Base-by-base conservation (phyloP, 2,113 vertebrate genomes). In the Cygnus buccinator region DNA sequence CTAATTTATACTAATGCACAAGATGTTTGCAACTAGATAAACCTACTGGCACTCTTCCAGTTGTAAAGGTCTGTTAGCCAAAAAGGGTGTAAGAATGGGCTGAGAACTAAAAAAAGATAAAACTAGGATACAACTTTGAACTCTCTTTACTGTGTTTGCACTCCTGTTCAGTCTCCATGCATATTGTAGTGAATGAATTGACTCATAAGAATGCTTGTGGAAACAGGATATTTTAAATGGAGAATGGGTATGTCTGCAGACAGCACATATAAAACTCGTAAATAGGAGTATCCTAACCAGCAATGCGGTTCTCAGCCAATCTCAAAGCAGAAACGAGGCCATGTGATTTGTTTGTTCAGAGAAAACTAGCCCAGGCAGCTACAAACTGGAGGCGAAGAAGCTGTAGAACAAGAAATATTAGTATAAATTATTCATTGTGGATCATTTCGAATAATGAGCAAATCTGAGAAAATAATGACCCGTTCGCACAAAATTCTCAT, bases 401-500 rank as follows among this genome's bases (percentile, higher is more conserved):
- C 94, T 93, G 76, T 65, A 89, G 87, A 93, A 88, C 66, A 91
- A 96, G 95, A 96, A 87, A 84, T 95, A 96, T 92, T 86, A 75
- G 68, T 93, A 94, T 93, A 94, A 94, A 96, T 97, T 94, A 90
- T 97, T 96, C 84, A 90, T 91, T 74, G 54, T 84, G 62, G 92
- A 91, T 97, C 73, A 63, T 87, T 94, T 75, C 2, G 0, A 97
- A 93, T 96, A 95, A 94, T 95, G 94, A 94, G 81, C 83, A 96
- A 96, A 97, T 96, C 92, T 95, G 84, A 94, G 89, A 93, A 97
- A 95, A 97, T 94, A 97, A 95, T 93, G 95, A 96, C 93, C 95
- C 21, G 1, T 77, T 93, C 93, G 87, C 80, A 68, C 55, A 95
- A 44, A 95, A 89, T 94, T 94, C 66, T 0, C 65, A 86, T 61